Evolutionary conservation across 2,888 invertebrate species (phyloP), one percentile per base, ranked within the genome.

Genomic region (Pyrrhia umbra): DNA sequence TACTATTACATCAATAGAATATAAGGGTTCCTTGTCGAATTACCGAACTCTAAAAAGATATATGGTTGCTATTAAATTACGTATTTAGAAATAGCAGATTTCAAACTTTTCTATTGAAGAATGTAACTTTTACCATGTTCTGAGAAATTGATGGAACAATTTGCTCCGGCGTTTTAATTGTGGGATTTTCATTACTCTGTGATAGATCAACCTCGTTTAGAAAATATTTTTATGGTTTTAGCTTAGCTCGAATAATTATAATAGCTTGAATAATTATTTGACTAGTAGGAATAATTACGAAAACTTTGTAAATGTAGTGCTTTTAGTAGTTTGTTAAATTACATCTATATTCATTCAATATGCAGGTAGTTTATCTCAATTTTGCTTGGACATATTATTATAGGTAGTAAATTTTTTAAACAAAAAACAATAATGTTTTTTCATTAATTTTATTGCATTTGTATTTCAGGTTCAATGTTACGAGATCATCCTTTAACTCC

Each of bases 401-500:
- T 5, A 43, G 40, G 16, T 40, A 30, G 21, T 34, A 40, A 30
- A 15, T 69, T 4, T 8, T 8, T 27, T 23, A 18, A 8, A 6
- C 6, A 1, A 5, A 25, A 20, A 34, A 21, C 0, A 46, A 27
- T 25, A 9, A 1, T 13, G 18, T 68, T 18, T 46, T 39, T 9
- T 25, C 23, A 42, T 6, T 56, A 42, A 75, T 64, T 1, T 47
- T 18, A 27, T 6, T 57, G 10, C 73, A 66, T 72, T 68, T 69
- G 68, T 30, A 55, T 91, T 88, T 20, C 89, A 95, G 95, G 94
- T 87, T 95, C 95, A 85, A 94, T 95, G 94, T 85, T 95, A 85
- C 91, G 95, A 83, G 95, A 95, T 87, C 94, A 94, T 86, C 95
- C 95, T 51, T 85, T 95, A 83, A 93, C 95, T 77, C 94, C 94